Evolutionary conservation across 2,113 vertebrate species (phyloP), one percentile per base, ranked within the genome.

Genomic region (Mesitornis unicolor): DNA sequence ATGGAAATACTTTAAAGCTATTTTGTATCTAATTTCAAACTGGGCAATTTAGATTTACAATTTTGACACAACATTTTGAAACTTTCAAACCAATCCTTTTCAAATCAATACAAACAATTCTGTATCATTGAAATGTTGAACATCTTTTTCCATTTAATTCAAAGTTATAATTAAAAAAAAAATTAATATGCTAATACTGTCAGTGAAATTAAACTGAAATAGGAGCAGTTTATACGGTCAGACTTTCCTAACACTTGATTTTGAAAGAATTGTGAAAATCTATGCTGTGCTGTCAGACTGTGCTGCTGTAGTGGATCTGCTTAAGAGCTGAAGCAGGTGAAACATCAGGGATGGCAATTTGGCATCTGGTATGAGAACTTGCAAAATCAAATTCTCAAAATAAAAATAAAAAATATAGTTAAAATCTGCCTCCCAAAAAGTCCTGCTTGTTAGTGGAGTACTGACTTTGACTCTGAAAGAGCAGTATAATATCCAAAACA

Each of bases 391-490:
- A 24, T 53, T 42, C 4, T 31, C 70, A n/a, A n/a, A n/a, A n/a
- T n/a, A n/a, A n/a, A n/a, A n/a, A n/a, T n/a, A n/a, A n/a, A n/a
- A n/a, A n/a, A 33, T 57, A 33, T 7, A 61, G 57, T 42, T 35
- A 95, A 77, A n/a, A 65, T 82, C 18, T n/a, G n/a, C n/a, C 6
- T 11, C 18, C 38, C 76, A 38, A 84, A 40, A 92, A 93, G 65
- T 87, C n/a, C 61, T 74, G 45, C 36, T 92, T 71, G 17, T 67
- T 90, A 42, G 31, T 36, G n/a, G 26, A 77, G 36, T 64, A 56
- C 2, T 36, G 16, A 7, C 20, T 42, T 57, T n/a, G 6, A 45
- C 29, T 60, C 38, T 51, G 35, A 53, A 42, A 31, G 2, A 19
- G 5, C 12, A 45, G 12, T 40, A 17, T 11, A 42, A 29, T 59